Evolutionary conservation across 2,797 vertebrate species (phyloP).

Genomic region (Champsocephalus gunnari): DNA sequence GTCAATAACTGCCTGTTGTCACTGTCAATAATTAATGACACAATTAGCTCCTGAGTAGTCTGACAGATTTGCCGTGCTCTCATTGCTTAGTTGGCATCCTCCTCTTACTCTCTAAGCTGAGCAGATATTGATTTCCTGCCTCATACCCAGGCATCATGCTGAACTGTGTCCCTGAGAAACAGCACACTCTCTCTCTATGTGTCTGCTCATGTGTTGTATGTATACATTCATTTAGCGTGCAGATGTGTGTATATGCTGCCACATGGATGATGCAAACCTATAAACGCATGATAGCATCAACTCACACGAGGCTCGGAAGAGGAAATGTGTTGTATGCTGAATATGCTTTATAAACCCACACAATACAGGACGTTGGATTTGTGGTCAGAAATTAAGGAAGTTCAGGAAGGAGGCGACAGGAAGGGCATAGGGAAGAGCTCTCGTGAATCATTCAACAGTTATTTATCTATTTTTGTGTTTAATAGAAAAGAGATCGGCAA

Average conservation of each 20-base stretch:
- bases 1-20: constrained; percentile 67
- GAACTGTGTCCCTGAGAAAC: constrained; percentile 44
- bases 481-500: neutral
- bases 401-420: constrained; percentile 32
- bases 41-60: constrained; percentile 70
- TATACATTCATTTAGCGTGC: constrained; percentile 5
- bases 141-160: constrained; percentile 29
- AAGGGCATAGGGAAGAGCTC: constrained; percentile 20
- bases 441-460: constrained; percentile 35
- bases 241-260: neutral
- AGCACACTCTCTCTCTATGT: constrained; percentile 7
- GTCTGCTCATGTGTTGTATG: constrained; percentile 29
- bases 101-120: constrained; percentile 40
- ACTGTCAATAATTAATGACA: constrained; percentile 77
- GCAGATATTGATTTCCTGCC: constrained; percentile 64
- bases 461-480: neutral
- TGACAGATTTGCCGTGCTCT: constrained; percentile 44
- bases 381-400: constrained; percentile 49
- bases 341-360: neutral
- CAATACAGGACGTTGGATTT: constrained; percentile 18
- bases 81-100: constrained; percentile 49
- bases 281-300: neutral
- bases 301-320: neutral
- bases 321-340: constrained; percentile 1
- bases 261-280: neutral